These are phyloP conservation scores for Tricholaema leucomelas DNA, from an alignment of 2,113 vertebrate species.

Conservation along the genomic window DNA sequence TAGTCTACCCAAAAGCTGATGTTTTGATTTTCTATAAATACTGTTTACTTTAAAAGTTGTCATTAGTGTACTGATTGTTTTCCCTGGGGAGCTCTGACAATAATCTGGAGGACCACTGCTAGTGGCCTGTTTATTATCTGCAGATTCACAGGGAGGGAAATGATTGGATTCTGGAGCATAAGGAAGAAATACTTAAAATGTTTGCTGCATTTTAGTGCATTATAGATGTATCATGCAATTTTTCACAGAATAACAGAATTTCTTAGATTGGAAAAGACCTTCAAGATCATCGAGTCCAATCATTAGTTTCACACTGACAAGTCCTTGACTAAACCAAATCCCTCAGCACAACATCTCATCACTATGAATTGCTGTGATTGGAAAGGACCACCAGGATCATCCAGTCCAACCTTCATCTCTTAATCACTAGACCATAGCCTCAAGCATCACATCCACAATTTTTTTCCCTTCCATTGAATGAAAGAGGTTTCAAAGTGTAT, in stretches of 20 bases:
- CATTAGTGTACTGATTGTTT: conserved; percentile 63
- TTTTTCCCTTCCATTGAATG: background rate
- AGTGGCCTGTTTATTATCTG: background rate
- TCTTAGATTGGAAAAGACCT: no score
- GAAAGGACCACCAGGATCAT: no score
- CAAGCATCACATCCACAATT: no score
- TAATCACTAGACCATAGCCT: no score
- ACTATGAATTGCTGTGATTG: no score
- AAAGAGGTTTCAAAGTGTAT: background rate
- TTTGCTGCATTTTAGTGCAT: background rate
- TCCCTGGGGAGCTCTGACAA: conserved; percentile 1
- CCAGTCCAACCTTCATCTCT: no score
- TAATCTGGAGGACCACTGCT: conserved; percentile 29
- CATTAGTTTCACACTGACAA: no score
- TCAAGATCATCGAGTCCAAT: no score
- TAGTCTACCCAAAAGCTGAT: conserved; percentile 31
- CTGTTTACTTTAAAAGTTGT: conserved; percentile 56
- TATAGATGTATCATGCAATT: background rate
- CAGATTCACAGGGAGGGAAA: background rate
- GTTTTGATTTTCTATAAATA: conserved; percentile 72
- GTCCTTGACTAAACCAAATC: no score
- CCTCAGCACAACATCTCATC: no score
- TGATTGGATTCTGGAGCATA: background rate
- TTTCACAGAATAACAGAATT: no score
- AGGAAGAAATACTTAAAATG: conserved; percentile 6